These are phyloP conservation scores for Caenorhabditis elegans DNA, from an alignment of 1,140 invertebrate genomes.

Conservation along the genomic window DNA sequence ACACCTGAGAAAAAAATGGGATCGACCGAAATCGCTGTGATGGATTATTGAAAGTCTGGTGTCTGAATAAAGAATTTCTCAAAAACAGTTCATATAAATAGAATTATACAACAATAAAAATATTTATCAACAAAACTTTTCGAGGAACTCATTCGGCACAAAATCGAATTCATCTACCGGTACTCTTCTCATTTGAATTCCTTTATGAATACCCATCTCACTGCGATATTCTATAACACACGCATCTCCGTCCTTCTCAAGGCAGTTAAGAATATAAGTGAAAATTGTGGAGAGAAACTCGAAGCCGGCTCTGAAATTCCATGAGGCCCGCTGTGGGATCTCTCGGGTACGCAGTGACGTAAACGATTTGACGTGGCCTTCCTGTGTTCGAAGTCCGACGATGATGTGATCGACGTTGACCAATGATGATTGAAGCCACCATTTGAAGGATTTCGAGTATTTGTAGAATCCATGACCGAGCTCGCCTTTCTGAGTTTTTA, in stretches of 20 bases:
- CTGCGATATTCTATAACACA: neutral
- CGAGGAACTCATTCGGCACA: neutral
- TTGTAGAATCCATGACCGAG: constrained; percentile 70
- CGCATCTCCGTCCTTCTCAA: neutral
- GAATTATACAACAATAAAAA: too few species aligned
- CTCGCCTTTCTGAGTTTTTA: constrained; percentile 72
- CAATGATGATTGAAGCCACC: constrained; percentile 78
- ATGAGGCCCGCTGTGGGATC: neutral
- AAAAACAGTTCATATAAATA: too few species aligned
- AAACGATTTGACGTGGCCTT: constrained; percentile 71
- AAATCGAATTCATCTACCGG: neutral
- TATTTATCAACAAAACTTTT: neutral
- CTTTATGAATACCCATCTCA: neutral
- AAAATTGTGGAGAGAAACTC: neutral
- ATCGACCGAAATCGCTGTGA: too few species aligned
- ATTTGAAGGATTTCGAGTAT: constrained; percentile 71
- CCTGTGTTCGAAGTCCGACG: constrained; percentile 75
- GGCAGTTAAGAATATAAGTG: neutral
- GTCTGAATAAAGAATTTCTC: too few species aligned
- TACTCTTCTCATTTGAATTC: neutral
- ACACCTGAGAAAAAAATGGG: too few species aligned
- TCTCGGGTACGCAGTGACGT: constrained; percentile 52
- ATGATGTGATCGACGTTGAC: constrained; percentile 73
- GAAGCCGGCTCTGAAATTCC: neutral
- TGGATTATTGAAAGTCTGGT: too few species aligned